Conservation (phyloP, 2,797 vertebrate species). For the Propithecus perrieri region DNA sequence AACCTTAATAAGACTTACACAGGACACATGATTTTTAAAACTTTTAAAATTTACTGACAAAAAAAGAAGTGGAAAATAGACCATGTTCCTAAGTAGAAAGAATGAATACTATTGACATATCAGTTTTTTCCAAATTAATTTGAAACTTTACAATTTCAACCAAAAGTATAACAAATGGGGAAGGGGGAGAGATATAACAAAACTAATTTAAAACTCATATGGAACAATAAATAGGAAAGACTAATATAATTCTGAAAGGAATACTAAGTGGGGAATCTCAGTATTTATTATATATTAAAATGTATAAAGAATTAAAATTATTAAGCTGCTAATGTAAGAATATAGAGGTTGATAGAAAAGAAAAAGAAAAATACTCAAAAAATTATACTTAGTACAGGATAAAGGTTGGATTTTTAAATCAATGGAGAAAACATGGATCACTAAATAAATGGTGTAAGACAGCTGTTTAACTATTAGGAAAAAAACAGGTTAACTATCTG, state of each 20-base stretch:
- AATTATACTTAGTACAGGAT: neutral
- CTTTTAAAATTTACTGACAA: neutral
- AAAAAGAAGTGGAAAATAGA: neutral
- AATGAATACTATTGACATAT: neutral
- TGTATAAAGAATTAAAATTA: neutral
- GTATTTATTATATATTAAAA: conserved; percentile 39
- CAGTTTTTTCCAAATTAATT: conserved; percentile 30
- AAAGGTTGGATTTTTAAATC: conserved; percentile 40
- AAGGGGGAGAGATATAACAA: neutral
- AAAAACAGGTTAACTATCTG: neutral
- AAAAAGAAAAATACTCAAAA: conserved; percentile 42
- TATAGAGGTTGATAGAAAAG: neutral
- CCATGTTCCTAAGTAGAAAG: neutral
- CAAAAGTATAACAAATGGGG: neutral
- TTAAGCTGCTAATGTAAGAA: neutral
- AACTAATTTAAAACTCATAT: neutral
- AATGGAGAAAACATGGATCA: conserved; percentile 4
- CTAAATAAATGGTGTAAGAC: neutral
- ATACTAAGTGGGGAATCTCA: neutral
- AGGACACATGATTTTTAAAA: neutral
- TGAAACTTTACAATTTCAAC: conserved; percentile 49
- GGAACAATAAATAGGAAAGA: conserved; percentile 28
- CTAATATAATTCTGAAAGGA: neutral
- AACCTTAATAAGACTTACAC: neutral
- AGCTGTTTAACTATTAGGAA: neutral